Conservation (phyloP, 2,113 vertebrate genomes). For the Antigone vipio region DNA sequence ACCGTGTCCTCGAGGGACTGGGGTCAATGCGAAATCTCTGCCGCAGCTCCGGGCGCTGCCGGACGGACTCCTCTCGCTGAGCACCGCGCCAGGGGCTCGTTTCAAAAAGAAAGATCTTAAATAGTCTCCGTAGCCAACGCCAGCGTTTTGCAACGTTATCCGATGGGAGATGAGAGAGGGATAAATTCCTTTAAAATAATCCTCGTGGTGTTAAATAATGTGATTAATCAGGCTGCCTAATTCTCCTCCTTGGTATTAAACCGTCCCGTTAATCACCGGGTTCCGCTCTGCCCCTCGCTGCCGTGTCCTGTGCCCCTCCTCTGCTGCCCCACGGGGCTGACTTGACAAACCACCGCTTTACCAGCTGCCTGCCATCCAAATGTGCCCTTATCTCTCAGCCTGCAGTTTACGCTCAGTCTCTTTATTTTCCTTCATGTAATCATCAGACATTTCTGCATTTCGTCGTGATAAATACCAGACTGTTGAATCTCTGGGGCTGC, state of each 20-base stretch:
- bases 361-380: not conserved
- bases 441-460: constrained; percentile 32
- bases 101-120: not conserved
- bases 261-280: not conserved
- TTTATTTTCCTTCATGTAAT: constrained; percentile 31
- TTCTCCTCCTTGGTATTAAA: not conserved
- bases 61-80: not conserved
- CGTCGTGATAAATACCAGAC: constrained; percentile 53
- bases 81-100: not conserved
- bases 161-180: not conserved
- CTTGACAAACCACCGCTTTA: not conserved
- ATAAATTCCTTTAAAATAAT: constrained; percentile 3
- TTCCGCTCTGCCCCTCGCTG: not conserved
- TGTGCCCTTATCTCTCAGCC: constrained; percentile 12
- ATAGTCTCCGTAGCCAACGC: not conserved
- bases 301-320: not conserved
- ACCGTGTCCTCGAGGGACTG: rapidly evolving
- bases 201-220: not conserved
- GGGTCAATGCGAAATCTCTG: not conserved
- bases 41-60: not conserved
- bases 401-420: constrained; percentile 17
- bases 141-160: not conserved
- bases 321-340: not conserved
- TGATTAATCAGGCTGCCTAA: not conserved
- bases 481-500: constrained; percentile 57